A percentile compares a stretch with the other conserved stretches of the same genome.
phyloP scores from a whole-genome alignment of 2,113 vertebrate genomes.

The Leptobrachium leishanense region DNA sequence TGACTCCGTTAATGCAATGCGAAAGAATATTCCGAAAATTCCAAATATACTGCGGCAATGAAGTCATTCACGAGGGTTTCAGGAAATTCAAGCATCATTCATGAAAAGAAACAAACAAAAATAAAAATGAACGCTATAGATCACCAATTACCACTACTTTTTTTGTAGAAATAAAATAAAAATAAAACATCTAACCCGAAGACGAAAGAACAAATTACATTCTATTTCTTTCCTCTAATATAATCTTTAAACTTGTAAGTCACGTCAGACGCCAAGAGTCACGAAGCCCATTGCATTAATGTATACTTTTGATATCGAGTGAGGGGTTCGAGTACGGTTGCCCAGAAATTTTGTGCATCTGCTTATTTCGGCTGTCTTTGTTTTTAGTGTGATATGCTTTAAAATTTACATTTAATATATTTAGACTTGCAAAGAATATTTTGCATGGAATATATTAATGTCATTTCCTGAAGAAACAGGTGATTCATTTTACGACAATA shows the following conservation, averaged over 20 bases:
- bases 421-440: background rate
- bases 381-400: constrained; percentile 30
- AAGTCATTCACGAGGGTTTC: constrained; percentile 46
- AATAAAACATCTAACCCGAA: constrained; percentile 48
- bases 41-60: constrained; percentile 45
- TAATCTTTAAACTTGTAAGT: constrained; percentile 49
- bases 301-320: constrained; percentile 31
- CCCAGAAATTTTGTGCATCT: constrained; percentile 22
- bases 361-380: constrained; percentile 8
- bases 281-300: constrained; percentile 28
- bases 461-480: too few relatives aligned
- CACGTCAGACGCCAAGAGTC: constrained; percentile 22
- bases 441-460: background rate
- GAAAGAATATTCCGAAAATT: constrained; percentile 37
- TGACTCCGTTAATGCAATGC: constrained; percentile 40
- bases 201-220: constrained; percentile 49
- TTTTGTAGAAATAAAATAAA: constrained; percentile 17
- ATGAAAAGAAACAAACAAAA: constrained; percentile 44
- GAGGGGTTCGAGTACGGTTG: constrained; percentile 11
- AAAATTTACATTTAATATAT: constrained; percentile 26
- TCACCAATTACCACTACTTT: constrained; percentile 9
- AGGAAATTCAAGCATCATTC: constrained; percentile 47
- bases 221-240: constrained; percentile 37
- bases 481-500: too few relatives aligned
- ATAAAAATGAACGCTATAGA: constrained; percentile 49